Conservation (phyloP, 2,113 vertebrate genomes). For the Bambusicola thoracicus region DNA sequence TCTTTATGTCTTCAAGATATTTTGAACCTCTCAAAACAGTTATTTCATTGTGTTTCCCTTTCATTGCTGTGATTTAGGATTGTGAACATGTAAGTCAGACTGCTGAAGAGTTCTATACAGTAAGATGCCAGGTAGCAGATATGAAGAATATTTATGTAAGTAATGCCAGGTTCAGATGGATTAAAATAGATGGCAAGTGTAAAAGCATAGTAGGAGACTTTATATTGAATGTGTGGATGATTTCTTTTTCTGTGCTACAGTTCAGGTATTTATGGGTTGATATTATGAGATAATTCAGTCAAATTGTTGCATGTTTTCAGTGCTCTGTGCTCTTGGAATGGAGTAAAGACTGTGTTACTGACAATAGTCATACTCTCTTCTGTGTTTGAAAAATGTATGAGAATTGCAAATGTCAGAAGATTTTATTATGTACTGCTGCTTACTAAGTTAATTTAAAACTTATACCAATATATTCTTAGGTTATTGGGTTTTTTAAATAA, state of each 20-base stretch:
- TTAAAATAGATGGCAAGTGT: not conserved
- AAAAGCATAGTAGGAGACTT: not conserved
- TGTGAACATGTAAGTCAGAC: slow-evolving; percentile 99
- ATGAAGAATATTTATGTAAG: slow-evolving; percentile 99
- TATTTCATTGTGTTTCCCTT: not conserved
- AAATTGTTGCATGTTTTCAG: not conserved
- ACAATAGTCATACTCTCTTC: not conserved
- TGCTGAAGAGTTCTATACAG: slow-evolving; percentile 98
- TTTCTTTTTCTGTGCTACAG: not conserved
- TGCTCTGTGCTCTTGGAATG: not conserved
- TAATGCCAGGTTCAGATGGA: not conserved
- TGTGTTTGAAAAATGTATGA: not conserved
- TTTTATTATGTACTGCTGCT: not conserved
- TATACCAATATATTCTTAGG: not conserved
- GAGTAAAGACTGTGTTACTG: not conserved
- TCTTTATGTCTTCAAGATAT: not conserved
- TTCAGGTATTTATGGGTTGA: not conserved
- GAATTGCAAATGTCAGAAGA: not conserved
- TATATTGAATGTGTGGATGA: fast-evolving
- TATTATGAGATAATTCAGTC: not conserved
- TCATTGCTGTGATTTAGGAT: slow-evolving; percentile 79
- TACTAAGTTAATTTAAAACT: not conserved
- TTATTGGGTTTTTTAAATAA: not conserved
- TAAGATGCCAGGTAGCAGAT: slow-evolving; percentile 97
- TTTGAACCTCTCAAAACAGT: not conserved